phyloP scores from a whole-genome alignment of 2,113 vertebrate genomes.

The Mirza zaza region DNA sequence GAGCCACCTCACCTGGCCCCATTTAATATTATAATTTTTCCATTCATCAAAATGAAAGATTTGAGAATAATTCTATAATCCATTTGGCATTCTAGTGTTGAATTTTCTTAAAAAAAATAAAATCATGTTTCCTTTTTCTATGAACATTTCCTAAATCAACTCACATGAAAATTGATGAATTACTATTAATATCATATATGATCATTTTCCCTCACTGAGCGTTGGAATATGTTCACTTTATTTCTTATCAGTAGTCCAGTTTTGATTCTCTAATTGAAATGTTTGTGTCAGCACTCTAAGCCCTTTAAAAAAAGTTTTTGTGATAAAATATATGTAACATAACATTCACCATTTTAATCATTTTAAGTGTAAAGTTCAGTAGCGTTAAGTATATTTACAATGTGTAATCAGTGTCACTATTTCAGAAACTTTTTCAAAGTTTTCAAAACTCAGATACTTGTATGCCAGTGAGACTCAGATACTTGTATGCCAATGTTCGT shows the following conservation, averaged over 20 bases:
- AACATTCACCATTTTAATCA: background rate
- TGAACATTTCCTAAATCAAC: background rate
- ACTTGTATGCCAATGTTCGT: no score
- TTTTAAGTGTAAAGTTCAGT: background rate
- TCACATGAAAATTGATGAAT: background rate
- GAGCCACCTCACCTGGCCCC: no score
- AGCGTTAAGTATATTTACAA: background rate
- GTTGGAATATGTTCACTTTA: background rate
- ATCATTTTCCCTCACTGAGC: background rate
- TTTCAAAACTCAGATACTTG: no score
- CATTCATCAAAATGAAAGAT: background rate
- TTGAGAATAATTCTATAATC: background rate
- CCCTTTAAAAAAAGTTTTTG: background rate
- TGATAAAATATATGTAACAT: background rate
- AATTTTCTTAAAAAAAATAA: background rate
- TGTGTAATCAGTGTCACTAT: background rate
- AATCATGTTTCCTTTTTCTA: background rate
- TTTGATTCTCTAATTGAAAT: background rate
- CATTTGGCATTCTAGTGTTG: background rate
- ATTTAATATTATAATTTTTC: background rate
- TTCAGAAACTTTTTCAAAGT: background rate
- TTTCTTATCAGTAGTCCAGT: background rate
- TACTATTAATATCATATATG: background rate
- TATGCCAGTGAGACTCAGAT: no score
- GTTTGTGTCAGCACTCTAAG: background rate